Percentiles rank a stretch among this genome's conserved stretches.
These are phyloP conservation scores for Phortica okadai DNA, from an alignment of 2,888 invertebrate species.

Conservation along the genomic window DNA sequence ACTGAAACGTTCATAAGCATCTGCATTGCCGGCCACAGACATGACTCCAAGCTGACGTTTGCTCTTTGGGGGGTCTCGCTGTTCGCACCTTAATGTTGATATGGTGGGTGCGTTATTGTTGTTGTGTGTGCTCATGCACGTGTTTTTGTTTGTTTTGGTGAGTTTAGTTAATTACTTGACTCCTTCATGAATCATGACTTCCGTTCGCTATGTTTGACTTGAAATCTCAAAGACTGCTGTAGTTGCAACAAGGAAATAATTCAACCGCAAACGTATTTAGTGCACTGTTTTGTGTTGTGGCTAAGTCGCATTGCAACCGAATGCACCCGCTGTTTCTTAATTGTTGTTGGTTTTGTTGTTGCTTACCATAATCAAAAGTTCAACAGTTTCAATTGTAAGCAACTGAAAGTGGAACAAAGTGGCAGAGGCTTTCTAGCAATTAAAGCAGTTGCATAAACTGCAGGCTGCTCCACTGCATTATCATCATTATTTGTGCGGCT, in stretches of 20 bases:
- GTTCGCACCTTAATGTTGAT: too few species aligned
- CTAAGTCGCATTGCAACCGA: background rate
- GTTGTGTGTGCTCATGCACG: background rate
- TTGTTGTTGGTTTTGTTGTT: slow-evolving; percentile 47
- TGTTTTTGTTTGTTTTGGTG: slow-evolving; percentile 12
- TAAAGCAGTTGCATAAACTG: slow-evolving; percentile 1
- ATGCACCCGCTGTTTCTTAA: slow-evolving; percentile 20
- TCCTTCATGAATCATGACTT: slow-evolving; percentile 65
- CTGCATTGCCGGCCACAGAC: background rate
- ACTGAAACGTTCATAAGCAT: background rate
- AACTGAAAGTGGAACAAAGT: background rate
- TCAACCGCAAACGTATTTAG: slow-evolving; percentile 63
- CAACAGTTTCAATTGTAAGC: slow-evolving; percentile 1
- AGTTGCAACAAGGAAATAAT: slow-evolving; percentile 52
- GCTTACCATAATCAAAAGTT: slow-evolving; percentile 52
- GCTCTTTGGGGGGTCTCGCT: too few species aligned
- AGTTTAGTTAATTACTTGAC: slow-evolving; percentile 62
- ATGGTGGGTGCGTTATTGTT: background rate
- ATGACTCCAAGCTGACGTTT: background rate
- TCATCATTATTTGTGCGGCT: background rate
- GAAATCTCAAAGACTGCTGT: background rate
- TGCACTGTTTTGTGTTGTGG: slow-evolving; percentile 45
- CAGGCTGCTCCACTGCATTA: background rate
- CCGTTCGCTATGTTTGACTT: slow-evolving; percentile 51
- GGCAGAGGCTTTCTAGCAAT: background rate